phyloP scores from a whole-genome alignment of 1,140 invertebrate species.

The Euwallacea similis region DNA sequence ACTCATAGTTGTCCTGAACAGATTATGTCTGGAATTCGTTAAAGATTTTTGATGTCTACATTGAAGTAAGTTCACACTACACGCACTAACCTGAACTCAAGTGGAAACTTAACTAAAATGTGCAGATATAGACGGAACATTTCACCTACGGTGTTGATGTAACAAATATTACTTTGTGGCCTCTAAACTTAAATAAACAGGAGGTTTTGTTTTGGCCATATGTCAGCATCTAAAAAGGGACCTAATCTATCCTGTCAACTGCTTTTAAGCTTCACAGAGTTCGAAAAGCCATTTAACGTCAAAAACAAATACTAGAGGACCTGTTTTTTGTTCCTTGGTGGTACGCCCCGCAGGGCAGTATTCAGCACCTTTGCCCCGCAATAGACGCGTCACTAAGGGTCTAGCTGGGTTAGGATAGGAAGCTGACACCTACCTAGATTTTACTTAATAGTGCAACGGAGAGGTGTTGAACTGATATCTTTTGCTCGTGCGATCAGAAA shows the following conservation, averaged over 20 bases:
- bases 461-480: too few relatives aligned
- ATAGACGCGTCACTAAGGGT: too few relatives aligned
- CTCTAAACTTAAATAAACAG: slow-evolving; percentile 36
- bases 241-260: slow-evolving; percentile 35
- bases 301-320: slow-evolving; percentile 36
- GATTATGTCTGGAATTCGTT: too few relatives aligned
- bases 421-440: too few relatives aligned
- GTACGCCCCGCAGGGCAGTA: slow-evolving; percentile 6
- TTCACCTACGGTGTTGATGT: slow-evolving; percentile 3
- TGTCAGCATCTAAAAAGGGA: slow-evolving; percentile 36
- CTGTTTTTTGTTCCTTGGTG: slow-evolving; percentile 36
- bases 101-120: background rate
- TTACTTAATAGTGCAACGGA: too few relatives aligned
- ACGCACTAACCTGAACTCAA: background rate
- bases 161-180: slow-evolving; percentile 11
- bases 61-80: too few relatives aligned
- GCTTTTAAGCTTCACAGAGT: slow-evolving; percentile 35
- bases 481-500: background rate
- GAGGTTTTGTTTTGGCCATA: slow-evolving; percentile 35
- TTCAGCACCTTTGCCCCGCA: background rate
- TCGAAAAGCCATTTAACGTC: slow-evolving; percentile 35
- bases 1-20: too few relatives aligned
- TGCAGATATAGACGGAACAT: background rate
- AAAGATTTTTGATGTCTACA: too few relatives aligned
- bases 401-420: too few relatives aligned